Base-by-base conservation (phyloP, 2,888 invertebrate genomes). In the Beris morrisii region DNA sequence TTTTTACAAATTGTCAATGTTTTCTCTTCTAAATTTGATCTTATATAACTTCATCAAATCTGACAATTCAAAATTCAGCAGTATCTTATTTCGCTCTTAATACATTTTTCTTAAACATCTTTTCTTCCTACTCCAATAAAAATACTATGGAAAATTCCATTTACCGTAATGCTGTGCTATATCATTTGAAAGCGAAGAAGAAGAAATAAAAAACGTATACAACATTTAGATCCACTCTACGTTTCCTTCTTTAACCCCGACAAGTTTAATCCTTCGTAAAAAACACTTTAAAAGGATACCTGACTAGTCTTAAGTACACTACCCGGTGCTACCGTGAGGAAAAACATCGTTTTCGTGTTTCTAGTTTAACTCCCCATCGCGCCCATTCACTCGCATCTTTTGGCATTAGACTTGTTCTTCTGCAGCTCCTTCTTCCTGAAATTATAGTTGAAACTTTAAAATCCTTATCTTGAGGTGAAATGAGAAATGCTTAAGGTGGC, bases 231-330 rank as follows among this genome's bases (percentile, higher is more conserved):
- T 53, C 30, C 31, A 31, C n/a, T n/a, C n/a, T n/a, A n/a, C 9
- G 31, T 7, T 53, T 31, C n/a, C 11, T 11, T 9, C 31, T n/a
- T 53, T 53, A 11, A 53, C n/a, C 52, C 31, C 53, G 53, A 53
- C 53, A 53, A 30, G 53, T 30, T 53, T 53, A 53, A 53, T 53
- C 53, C 53, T 53, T 4, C 53, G 31, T n/a, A 53, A 31, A 52
- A 53, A 30, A 28, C 28, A 31, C 31, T 53, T 53, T 53, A 30
- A 53, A 53, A 53, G n/a, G 53, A 53, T 53, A 53, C 30, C 31
- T 53, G 12, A 28, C 11, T 22, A 28, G 28, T 52, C 22, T 52
- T 11, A 52, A 52, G 15, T 52, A 52, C 22, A 22, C 52, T 38
- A 52, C 11, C 3, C 46, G n/a, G 22, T 46, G n/a, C 5, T 13